Evolutionary conservation across 1,140 invertebrate genomes (phyloP), one percentile per base, ranked within the genome.

Genomic region (Zaprionus davidi): DNA sequence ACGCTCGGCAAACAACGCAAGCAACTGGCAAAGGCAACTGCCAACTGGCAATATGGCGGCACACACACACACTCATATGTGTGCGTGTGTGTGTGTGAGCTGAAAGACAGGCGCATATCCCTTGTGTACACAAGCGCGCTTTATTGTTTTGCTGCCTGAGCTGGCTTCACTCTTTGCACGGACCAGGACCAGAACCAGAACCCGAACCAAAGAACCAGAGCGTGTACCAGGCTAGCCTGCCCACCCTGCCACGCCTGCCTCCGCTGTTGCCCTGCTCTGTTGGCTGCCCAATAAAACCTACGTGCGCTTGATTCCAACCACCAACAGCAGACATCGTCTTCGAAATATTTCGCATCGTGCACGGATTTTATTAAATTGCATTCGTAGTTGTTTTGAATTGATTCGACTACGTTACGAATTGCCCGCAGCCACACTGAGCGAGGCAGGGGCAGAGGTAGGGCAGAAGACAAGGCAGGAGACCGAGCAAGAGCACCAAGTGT

Each of bases 331-430:
- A 63, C 70, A 55, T 71, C 63, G 68, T 80, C 81, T 88, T 80
- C 71, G 69, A 81, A 90, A 80, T 81, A 79, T 64, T 86, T 83
- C 72, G 73, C 78, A 66, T 71, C 81, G 81, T 81, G 82, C 84
- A 90, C 90, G 90, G 85, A 91, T 91, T 87, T 91, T 91, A 91
- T 91, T 91, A 91, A 91, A 91, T 91, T 91, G 90, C 90, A 91
- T 91, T 91, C 90, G 90, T 83, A 91, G 90, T 90, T 91, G 81
- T 91, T 91, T 91, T 90, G 86, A 91, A 91, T 91, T 91, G 90
- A 83, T 84, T 91, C 78, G 74, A 82, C 78, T 79, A 90, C 74
- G 75, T 88, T 72, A 46, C n/a, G 55, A 81, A 88, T 90, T 63
- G 85, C 84, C 84, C 78, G 81, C 78, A 86, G 70, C 66, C 13